These are phyloP conservation scores for Cryptocephalus moraei DNA, from an alignment of 2,888 invertebrate species.

Conservation along the genomic window DNA sequence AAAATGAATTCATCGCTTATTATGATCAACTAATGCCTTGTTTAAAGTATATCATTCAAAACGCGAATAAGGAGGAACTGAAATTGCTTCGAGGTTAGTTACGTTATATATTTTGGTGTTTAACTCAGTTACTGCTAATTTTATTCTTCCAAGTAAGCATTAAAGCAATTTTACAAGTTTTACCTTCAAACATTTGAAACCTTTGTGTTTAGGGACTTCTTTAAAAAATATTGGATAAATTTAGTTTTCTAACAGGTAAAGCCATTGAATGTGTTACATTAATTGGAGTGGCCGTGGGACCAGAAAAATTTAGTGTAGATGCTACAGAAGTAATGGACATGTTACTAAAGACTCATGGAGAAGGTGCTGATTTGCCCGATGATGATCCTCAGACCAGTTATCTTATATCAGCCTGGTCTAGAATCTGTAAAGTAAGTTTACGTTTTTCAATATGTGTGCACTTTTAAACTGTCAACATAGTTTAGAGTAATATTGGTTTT, in stretches of 20 bases:
- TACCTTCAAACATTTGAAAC: too few species aligned
- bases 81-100: slow-evolving; percentile 72
- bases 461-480: neutral
- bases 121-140: too few species aligned
- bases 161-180: too few species aligned
- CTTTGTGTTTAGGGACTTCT: too few species aligned
- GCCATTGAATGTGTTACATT: slow-evolving; percentile 98
- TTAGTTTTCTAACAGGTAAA: slow-evolving; percentile 45
- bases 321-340: slow-evolving; percentile 95
- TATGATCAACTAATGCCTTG: slow-evolving; percentile 92
- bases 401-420: slow-evolving; percentile 97
- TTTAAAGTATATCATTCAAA: slow-evolving; percentile 92
- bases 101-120: too few species aligned
- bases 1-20: slow-evolving; percentile 89
- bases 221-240: neutral
- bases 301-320: slow-evolving; percentile 78
- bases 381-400: slow-evolving; percentile 97
- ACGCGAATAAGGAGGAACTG: slow-evolving; percentile 79
- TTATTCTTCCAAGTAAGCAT: too few species aligned
- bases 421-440: slow-evolving; percentile 73
- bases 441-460: neutral
- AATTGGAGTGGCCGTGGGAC: slow-evolving; percentile 81
- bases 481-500: neutral
- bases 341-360: slow-evolving; percentile 82
- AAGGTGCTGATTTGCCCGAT: slow-evolving; percentile 66